A percentile compares a stretch with the other conserved stretches of the same genome.
phyloP scores from a whole-genome alignment of 2,888 invertebrate species.

The Troides aeacus region DNA sequence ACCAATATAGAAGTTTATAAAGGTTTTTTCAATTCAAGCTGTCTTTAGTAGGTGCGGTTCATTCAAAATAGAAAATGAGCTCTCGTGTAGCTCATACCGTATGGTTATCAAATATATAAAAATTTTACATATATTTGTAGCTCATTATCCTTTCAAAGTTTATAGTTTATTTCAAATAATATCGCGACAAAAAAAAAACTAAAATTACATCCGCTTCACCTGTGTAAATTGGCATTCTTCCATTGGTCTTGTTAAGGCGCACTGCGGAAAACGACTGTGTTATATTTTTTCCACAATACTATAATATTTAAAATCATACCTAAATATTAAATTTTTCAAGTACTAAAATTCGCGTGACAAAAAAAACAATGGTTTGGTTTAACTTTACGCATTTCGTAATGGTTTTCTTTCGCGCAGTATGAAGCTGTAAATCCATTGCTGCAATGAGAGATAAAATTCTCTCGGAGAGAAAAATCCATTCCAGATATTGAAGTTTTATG shows the following conservation, averaged over 20 bases:
- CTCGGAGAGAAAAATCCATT: neutral
- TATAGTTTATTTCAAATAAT: neutral
- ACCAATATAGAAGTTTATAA: too few relatives aligned
- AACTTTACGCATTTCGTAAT: neutral
- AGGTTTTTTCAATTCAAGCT: too few relatives aligned
- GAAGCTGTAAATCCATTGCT: neutral
- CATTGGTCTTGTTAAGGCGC: neutral
- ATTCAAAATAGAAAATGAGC: too few relatives aligned
- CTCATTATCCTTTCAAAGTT: too few relatives aligned
- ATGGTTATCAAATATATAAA: too few relatives aligned
- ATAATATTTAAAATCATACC: neutral
- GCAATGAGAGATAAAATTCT: neutral
- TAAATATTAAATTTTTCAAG: too few relatives aligned
- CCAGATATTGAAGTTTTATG: neutral
- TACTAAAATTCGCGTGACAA: neutral
- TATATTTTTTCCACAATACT: neutral
- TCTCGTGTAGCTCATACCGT: too few relatives aligned
- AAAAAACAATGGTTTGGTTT: neutral
- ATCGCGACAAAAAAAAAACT: neutral
- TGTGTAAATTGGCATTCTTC: slow-evolving; percentile 1
- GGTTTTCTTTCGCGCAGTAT: neutral
- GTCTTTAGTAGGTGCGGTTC: too few relatives aligned
- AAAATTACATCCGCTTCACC: neutral
- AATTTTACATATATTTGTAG: too few relatives aligned
- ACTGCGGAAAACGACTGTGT: neutral